Conservation (phyloP, 2,888 invertebrate species). For the Drosophila hawaiiensis region DNA sequence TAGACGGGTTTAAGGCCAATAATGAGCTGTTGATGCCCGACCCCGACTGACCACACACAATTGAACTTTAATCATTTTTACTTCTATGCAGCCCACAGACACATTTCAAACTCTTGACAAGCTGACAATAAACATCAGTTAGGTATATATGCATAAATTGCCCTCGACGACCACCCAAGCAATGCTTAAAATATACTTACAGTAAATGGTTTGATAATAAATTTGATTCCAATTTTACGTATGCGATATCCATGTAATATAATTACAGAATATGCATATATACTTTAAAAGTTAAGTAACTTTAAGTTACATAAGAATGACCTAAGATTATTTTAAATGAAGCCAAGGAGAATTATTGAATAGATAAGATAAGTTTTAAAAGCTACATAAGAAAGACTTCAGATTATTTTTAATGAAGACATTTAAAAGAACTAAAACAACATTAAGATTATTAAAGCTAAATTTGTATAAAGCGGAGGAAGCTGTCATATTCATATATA, state of each 20-base stretch:
- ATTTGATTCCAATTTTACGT: conserved; percentile 11
- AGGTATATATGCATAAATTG: background rate
- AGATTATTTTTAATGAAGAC: background rate
- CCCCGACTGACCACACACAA: conserved; percentile 52
- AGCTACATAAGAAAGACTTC: background rate
- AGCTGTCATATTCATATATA: background rate
- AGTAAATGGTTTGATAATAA: conserved; percentile 5
- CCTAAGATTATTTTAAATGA: background rate
- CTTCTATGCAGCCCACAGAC: conserved; percentile 1
- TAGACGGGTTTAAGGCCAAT: conserved; percentile 4
- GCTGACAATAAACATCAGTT: conserved; percentile 16
- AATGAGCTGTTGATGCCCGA: conserved; percentile 25
- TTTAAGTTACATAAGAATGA: background rate
- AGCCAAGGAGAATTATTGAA: background rate
- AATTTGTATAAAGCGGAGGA: background rate
- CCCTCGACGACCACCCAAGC: conserved; percentile 37
- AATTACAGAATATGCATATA: background rate
- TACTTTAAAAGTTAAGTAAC: background rate
- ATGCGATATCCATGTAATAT: background rate
- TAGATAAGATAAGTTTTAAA: background rate
- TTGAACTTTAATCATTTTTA: conserved; percentile 23
- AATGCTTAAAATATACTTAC: background rate
- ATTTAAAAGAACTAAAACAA: background rate
- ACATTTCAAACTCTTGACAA: conserved; percentile 12
- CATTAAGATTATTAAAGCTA: background rate